A percentile compares a stretch with the other conserved stretches of the same genome.
Evolutionary conservation across 2,113 vertebrate species (phyloP).

Genomic region (Illadopsis cleaveri): DNA sequence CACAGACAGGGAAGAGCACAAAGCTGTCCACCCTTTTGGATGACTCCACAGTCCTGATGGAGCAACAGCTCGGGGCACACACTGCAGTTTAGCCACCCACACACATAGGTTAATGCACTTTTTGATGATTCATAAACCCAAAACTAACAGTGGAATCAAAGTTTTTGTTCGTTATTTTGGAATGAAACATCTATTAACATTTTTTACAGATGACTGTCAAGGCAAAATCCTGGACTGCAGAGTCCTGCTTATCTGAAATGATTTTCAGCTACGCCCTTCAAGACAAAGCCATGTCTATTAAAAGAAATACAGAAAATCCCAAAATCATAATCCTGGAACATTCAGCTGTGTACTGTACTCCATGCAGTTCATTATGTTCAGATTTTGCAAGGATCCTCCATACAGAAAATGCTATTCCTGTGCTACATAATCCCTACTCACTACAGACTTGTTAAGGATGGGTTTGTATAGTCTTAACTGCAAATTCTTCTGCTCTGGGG

Average conservation of each 20-base stretch:
- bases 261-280: slow-evolving; percentile 48
- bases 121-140: slow-evolving; percentile 60
- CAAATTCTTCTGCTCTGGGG: slow-evolving; percentile 22
- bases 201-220: slow-evolving; percentile 62
- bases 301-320: slow-evolving; percentile 52
- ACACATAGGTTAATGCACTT: slow-evolving; percentile 46
- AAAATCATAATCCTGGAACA: slow-evolving; percentile 11
- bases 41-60: slow-evolving; percentile 27
- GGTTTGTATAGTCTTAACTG: slow-evolving; percentile 24
- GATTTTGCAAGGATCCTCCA: background rate
- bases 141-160: slow-evolving; percentile 25
- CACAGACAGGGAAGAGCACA: background rate
- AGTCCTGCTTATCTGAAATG: slow-evolving; percentile 45
- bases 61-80: slow-evolving; percentile 32
- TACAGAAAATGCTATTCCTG: background rate
- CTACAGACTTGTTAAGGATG: background rate
- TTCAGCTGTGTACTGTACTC: background rate
- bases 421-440: slow-evolving; percentile 33
- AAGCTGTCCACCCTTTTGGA: slow-evolving; percentile 54
- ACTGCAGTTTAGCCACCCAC: slow-evolving; percentile 39
- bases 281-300: slow-evolving; percentile 42
- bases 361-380: background rate
- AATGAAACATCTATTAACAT: slow-evolving; percentile 50
- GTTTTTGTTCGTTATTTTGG: slow-evolving; percentile 53
- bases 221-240: slow-evolving; percentile 36